Evolutionary conservation across 2,888 invertebrate genomes (phyloP), one percentile per base, ranked within the genome.

Genomic region (Oscheius sp.): DNA sequence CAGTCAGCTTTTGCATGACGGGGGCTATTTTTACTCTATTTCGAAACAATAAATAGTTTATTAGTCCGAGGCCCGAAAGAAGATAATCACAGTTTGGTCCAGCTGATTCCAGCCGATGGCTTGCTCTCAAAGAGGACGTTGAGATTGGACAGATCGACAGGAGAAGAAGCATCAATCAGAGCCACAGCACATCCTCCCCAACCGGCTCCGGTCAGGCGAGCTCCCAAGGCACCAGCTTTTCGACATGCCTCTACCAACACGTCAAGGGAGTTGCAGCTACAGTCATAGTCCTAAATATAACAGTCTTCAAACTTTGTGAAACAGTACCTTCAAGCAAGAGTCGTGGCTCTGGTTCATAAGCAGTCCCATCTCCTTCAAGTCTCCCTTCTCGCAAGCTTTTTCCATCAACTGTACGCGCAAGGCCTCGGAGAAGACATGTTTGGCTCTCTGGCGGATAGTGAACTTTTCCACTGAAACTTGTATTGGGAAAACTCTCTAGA

Each of bases 141-240:
- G n/a, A 80, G 57, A 33, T 74, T 62, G 0, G 73, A 53, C 3
- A 68, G 53, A 35, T 62, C 63, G 13, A 58, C 42, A 3, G 57
- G 42, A 10, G 21, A 11, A 2, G 57, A 57, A 10, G 29, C 21
- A 51, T 76, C 76, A 62, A 79, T 93, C 80, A 96, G 91, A 29
- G 96, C 95, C 11, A 99, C 96, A 72, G 94, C 93, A 90, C 97
- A 98, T 4, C 99, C 99, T 51, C 98, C 99, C 84, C 84, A 84
- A 11, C 84, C 84, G 21, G 82, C 84, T 2, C 84, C 99, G 1
- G 98, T 98, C 53, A 99, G 91, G 68, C 98, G 93, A n/a, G 95
- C 94, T 57, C 95, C 94, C n/a, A 94, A 91, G 2, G 93, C 92
- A 66, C 93, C 92, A 76, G 92, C 66, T 10, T 58, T 62, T 53